Evolutionary conservation across 2,113 vertebrate species (phyloP).

Genomic region (Eubucco bourcierii): DNA sequence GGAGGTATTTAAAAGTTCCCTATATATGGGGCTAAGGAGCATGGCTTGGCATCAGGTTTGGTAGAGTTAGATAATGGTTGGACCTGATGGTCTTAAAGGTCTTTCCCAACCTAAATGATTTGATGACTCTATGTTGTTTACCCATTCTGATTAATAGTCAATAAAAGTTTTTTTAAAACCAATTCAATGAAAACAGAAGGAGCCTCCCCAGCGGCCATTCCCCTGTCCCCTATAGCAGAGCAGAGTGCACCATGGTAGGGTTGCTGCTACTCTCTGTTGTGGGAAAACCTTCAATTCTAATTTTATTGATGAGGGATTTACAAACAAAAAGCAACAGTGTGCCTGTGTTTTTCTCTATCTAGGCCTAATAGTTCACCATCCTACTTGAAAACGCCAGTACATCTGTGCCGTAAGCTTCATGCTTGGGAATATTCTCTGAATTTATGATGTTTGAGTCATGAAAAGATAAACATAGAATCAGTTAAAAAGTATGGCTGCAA

Average conservation of each 20-base stretch:
- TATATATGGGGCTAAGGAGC: too few relatives aligned
- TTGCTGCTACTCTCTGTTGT: background rate
- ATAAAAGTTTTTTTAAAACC: background rate
- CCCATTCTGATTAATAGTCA: background rate
- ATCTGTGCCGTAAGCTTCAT: background rate
- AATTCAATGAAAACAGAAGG: background rate
- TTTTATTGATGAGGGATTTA: background rate
- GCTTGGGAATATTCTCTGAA: background rate
- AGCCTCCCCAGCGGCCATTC: background rate
- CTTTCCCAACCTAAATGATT: too few relatives aligned
- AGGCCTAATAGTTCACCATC: background rate
- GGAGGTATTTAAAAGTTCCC: too few relatives aligned
- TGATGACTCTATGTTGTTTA: background rate
- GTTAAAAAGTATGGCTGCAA: background rate
- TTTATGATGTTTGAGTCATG: background rate
- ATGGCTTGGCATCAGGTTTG: too few relatives aligned
- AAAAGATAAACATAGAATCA: background rate
- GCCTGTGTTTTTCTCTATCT: background rate
- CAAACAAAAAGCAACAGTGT: background rate
- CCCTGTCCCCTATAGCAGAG: accelerated
- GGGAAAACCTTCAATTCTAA: background rate
- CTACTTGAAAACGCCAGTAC: background rate
- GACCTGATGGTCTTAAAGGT: too few relatives aligned
- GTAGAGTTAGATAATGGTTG: too few relatives aligned
- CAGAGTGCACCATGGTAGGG: background rate